Conservation (phyloP, 1,140 invertebrate genomes). For the Araneus ventricosus region DNA sequence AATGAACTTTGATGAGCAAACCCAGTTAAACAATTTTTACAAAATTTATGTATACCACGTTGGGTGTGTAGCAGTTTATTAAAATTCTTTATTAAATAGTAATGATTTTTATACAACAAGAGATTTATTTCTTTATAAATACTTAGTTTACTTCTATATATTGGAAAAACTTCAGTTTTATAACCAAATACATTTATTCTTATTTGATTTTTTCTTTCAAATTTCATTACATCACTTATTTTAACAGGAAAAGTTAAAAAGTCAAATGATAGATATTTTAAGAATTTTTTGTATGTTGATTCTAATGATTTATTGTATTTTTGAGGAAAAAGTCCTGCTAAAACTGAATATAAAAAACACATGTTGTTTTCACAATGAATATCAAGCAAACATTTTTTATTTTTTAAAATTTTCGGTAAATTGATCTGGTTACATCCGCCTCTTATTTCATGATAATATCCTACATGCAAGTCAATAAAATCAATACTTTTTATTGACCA, state of each 20-base stretch:
- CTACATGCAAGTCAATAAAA: slow-evolving; percentile 36
- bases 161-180: slow-evolving; percentile 11
- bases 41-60: background rate
- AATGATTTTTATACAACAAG: slow-evolving; percentile 45
- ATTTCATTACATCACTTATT: slow-evolving; percentile 11
- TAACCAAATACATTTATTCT: slow-evolving; percentile 43
- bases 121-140: slow-evolving; percentile 40
- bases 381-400: slow-evolving; percentile 44
- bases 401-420: slow-evolving; percentile 38
- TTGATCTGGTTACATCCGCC: background rate
- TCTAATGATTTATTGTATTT: slow-evolving; percentile 8
- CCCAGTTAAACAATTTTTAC: slow-evolving; percentile 48
- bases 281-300: slow-evolving; percentile 27
- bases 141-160: slow-evolving; percentile 25
- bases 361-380: slow-evolving; percentile 20
- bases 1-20: slow-evolving; percentile 9
- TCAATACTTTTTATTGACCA: slow-evolving; percentile 42
- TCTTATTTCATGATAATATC: slow-evolving; percentile 23
- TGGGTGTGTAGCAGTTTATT: slow-evolving; percentile 9
- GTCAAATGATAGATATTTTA: background rate
- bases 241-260: slow-evolving; percentile 35
- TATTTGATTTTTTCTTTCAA: slow-evolving; percentile 38
- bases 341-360: slow-evolving; percentile 30
- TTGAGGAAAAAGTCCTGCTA: background rate
- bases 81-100: slow-evolving; percentile 53